Evolutionary conservation across 2,113 vertebrate genomes (phyloP).

Genomic region (Rhegmatorhina hoffmannsi): DNA sequence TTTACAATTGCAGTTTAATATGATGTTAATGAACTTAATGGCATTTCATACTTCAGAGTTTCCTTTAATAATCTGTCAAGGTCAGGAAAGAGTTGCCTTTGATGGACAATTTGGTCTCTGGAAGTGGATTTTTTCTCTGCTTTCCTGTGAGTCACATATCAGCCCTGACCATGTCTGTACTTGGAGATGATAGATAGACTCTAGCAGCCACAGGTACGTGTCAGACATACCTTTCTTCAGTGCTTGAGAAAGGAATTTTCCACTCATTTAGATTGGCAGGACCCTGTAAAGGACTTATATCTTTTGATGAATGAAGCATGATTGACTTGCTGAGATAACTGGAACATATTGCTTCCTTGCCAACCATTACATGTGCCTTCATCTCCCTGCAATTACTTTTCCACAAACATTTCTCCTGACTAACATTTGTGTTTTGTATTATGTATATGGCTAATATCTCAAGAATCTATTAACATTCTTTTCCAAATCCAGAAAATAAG

Average conservation of each 20-base stretch:
- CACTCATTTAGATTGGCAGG: neutral
- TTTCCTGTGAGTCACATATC: neutral
- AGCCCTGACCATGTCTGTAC: neutral
- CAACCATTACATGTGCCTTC: neutral
- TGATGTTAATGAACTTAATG: neutral
- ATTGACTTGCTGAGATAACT: neutral
- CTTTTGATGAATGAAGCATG: neutral
- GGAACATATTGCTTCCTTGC: neutral
- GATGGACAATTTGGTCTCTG: neutral
- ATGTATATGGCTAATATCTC: neutral
- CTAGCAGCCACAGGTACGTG: rapidly evolving
- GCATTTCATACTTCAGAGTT: neutral
- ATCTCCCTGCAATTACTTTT: neutral
- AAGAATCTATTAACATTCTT: neutral
- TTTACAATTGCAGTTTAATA: neutral
- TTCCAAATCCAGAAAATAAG: neutral
- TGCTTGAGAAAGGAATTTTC: neutral
- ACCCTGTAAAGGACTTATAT: neutral
- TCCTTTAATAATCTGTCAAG: neutral
- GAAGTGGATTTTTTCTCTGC: neutral
- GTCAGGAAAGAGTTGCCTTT: neutral
- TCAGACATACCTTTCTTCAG: neutral
- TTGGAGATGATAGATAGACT: neutral
- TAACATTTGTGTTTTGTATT: neutral
- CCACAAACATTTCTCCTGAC: neutral